Evolutionary conservation across 2,888 invertebrate species (phyloP), one percentile per base, ranked within the genome.

Genomic region (Athalia circularis): DNA sequence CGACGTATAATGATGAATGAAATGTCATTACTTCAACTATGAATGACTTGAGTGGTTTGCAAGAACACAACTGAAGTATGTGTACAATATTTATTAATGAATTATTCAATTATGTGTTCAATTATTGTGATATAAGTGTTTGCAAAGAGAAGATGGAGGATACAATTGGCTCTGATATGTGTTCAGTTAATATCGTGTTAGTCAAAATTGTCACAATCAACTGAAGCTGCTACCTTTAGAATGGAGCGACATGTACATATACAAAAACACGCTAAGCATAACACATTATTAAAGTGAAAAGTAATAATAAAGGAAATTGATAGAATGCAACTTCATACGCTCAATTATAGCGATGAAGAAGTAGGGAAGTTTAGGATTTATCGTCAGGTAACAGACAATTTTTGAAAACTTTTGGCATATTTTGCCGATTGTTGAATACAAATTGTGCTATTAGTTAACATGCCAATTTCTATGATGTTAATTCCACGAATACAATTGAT

Each of bases 131-230:
- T 78, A 78, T 74, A 64, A 57, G 77, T 77, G 54, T 75, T 62
- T 62, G 75, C 59, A 77, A 77, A 13, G 50, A 15, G 77, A 15
- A 70, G 54, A 65, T 67, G 48, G 61, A 70, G 61, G 47, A 70
- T 59, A 61, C 59, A 77, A 70, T 77, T 77, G 70, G 48, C 70
- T 61, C n/a, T 47, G 48, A 64, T 78, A 52, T 78, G 50, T 77
- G 78, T 78, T 78, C 52, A 78, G 50, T 43, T 61, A 11, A 54
- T 47, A 78, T 78, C 64, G 50, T 47, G 45, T 50, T 47, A 64
- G 77, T 62, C 80, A 80, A 84, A 83, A 83, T 80, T 80, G 84
- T 86, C 87, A 85, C 85, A 86, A 84, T 86, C 86, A 86, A 80
- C 82, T 81, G 83, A 80, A 80, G 80, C 78, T 62, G 77, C 82